Conservation (phyloP, 2,113 vertebrate species). For the Scomber colias region DNA sequence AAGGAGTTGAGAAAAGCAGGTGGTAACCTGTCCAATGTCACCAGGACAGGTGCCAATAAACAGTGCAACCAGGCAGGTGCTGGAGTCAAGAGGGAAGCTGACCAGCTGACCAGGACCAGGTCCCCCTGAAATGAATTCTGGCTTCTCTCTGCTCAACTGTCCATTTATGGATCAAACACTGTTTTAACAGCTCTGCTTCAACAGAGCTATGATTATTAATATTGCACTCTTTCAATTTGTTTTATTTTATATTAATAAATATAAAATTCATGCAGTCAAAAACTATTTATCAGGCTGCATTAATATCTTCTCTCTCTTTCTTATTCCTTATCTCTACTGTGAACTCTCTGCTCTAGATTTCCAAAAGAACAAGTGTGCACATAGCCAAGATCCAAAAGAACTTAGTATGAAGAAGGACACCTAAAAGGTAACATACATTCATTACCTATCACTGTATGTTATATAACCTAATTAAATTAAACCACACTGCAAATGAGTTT, state of each 20-base stretch:
- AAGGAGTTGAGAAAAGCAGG: slow-evolving; percentile 18
- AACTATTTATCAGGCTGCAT: slow-evolving; percentile 18
- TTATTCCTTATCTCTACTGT: slow-evolving; percentile 11
- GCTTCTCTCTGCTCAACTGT: not conserved
- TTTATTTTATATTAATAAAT: slow-evolving; percentile 19
- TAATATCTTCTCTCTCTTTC: slow-evolving; percentile 22
- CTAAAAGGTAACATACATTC: not conserved
- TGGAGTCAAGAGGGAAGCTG: slow-evolving; percentile 13
- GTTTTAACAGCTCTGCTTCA: not conserved
- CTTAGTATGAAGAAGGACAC: not conserved
- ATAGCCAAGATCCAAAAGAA: not conserved
- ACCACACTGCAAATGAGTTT: not conserved
- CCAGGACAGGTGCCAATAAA: not conserved
- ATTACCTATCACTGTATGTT: not conserved
- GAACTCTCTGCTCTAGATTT: slow-evolving; percentile 13
- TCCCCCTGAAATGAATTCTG: not conserved
- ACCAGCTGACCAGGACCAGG: slow-evolving; percentile 10
- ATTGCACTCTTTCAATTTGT: slow-evolving; percentile 13
- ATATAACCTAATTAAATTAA: not conserved
- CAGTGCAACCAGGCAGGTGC: slow-evolving; percentile 8
- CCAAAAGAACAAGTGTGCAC: not conserved
- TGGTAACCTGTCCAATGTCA: not conserved
- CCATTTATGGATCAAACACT: not conserved
- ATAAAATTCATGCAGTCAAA: slow-evolving; percentile 3
- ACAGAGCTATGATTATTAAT: not conserved